Percentiles rank a stretch among this genome's conserved stretches.
These are phyloP conservation scores for Toxostoma redivivum DNA, from an alignment of 2,113 vertebrate genomes.

Conservation along the genomic window DNA sequence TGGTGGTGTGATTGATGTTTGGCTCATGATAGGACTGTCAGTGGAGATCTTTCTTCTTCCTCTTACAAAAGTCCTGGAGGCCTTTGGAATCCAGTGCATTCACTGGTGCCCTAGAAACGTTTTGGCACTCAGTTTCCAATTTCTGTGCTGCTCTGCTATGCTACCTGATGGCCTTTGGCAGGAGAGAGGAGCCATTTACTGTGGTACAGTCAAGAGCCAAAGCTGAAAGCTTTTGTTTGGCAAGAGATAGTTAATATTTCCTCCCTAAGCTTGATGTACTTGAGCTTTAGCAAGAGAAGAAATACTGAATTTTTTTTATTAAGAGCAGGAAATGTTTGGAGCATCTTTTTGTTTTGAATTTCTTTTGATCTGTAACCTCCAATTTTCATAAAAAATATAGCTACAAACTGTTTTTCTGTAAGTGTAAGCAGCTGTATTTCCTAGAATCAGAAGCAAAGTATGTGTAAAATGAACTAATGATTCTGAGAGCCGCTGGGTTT, in stretches of 20 bases:
- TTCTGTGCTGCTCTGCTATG: not conserved
- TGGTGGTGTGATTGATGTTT: not conserved
- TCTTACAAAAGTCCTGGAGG: not conserved
- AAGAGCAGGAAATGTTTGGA: not conserved
- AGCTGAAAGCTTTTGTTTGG: not conserved
- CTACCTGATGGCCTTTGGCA: not conserved
- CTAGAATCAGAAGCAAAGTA: not conserved
- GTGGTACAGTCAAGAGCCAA: not conserved
- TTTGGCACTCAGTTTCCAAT: not conserved
- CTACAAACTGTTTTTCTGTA: not conserved
- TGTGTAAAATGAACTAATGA: not conserved
- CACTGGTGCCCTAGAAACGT: slow-evolving; percentile 16
- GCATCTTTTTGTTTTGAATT: not conserved
- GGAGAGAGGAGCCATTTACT: not conserved
- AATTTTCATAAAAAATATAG: not conserved
- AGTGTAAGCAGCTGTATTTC: not conserved
- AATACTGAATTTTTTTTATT: not conserved
- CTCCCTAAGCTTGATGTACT: not conserved
- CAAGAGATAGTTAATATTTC: not conserved
- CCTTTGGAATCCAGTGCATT: slow-evolving; percentile 25
- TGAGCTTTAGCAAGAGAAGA: not conserved
- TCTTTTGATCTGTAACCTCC: not conserved
- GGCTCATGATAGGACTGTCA: not conserved
- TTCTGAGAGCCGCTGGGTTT: not conserved
- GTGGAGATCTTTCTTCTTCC: not conserved